phyloP scores from a whole-genome alignment of 2,888 invertebrate genomes.

The Nomada hirtipes region DNA sequence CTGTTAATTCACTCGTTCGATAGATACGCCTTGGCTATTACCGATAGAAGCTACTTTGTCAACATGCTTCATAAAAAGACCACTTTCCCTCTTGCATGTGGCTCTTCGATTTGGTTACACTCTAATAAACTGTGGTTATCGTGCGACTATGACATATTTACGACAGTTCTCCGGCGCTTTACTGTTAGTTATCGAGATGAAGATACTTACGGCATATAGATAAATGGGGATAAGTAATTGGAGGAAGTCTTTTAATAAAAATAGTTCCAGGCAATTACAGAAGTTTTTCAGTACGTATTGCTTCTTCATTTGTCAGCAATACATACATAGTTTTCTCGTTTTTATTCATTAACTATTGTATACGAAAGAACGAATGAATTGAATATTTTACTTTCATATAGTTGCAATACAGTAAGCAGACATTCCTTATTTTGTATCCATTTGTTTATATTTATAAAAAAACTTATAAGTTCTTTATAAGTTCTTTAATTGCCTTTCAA shows the following conservation, averaged over 20 bases:
- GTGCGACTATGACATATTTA: conserved; percentile 57
- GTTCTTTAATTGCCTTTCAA: not conserved
- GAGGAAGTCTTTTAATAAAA: conserved; percentile 40
- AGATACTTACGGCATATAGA: conserved; percentile 24
- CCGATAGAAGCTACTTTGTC: conserved; percentile 15
- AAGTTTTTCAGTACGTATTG: not conserved
- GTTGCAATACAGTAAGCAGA: too few species aligned
- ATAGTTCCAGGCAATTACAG: not conserved
- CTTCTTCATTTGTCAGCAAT: too few species aligned
- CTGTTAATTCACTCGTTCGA: conserved; percentile 24
- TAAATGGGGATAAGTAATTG: conserved; percentile 50
- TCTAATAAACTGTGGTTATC: conserved; percentile 46
- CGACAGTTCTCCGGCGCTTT: conserved; percentile 33
- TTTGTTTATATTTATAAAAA: too few species aligned
- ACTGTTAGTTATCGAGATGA: conserved; percentile 35
- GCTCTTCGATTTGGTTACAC: conserved; percentile 9
- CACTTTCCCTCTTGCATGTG: conserved; percentile 8
- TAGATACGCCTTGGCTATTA: not conserved
- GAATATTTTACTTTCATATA: too few species aligned
- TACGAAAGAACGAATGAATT: too few species aligned
- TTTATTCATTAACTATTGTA: too few species aligned
- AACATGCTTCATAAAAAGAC: not conserved
- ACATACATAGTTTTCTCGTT: too few species aligned
- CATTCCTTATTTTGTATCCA: too few species aligned
- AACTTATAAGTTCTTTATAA: too few species aligned